Conservation (phyloP, 2,113 vertebrate species). For the Vireo altiloquus region DNA sequence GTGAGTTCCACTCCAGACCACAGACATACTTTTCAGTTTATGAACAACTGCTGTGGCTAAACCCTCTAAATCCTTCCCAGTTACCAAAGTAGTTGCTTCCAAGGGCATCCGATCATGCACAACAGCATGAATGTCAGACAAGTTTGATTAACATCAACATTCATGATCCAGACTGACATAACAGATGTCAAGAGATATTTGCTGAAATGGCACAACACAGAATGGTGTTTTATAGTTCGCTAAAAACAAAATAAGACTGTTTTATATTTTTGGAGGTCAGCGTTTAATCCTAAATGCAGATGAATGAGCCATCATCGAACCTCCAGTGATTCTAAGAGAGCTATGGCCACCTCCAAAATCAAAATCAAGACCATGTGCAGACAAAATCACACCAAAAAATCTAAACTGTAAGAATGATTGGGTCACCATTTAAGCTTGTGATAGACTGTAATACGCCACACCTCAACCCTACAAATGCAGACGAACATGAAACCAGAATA, state of each 20-base stretch:
- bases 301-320: neutral
- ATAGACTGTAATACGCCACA: neutral
- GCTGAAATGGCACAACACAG: neutral
- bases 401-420: rapidly evolving
- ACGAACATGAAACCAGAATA: neutral
- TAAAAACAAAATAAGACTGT: neutral
- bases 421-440: neutral
- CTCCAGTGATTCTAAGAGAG: neutral
- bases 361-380: neutral
- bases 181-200: neutral
- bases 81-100: neutral
- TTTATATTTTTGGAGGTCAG: neutral
- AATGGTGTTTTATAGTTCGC: neutral
- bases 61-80: neutral
- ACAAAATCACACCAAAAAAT: neutral
- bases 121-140: neutral
- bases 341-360: neutral
- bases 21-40: neutral
- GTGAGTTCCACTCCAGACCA: neutral
- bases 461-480: neutral
- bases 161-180: neutral
- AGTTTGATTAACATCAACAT: neutral
- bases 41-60: neutral
- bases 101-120: neutral
- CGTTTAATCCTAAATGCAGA: neutral